These are phyloP conservation scores for Dromaius novaehollandiae DNA, from an alignment of 2,113 vertebrate species.

Conservation along the genomic window DNA sequence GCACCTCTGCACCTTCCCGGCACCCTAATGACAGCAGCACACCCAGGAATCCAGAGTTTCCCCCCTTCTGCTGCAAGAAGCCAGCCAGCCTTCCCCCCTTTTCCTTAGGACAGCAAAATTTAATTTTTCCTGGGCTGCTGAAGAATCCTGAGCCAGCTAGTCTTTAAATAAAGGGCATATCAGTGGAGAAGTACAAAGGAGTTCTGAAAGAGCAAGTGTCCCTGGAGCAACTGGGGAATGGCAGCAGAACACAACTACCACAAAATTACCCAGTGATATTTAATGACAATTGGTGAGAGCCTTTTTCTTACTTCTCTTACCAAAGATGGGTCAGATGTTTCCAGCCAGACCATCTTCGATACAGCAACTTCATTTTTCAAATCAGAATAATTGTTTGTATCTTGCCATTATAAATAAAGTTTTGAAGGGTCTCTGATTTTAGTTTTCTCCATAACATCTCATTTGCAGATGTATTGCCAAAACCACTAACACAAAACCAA, in stretches of 20 bases:
- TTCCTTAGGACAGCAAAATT: not conserved
- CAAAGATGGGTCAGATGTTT: not conserved
- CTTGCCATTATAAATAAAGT: not conserved
- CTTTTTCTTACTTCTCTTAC: not conserved
- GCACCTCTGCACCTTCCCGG: rapidly evolving
- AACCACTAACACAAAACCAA: slow-evolving; percentile 6
- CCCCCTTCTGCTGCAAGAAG: rapidly evolving
- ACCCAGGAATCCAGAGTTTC: not conserved
- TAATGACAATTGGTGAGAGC: not conserved
- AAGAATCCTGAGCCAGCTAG: not conserved
- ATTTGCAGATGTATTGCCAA: slow-evolving; percentile 52
- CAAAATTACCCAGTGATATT: not conserved
- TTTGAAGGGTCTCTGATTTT: slow-evolving; percentile 1
- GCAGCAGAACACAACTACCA: not conserved
- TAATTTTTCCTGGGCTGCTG: not conserved
- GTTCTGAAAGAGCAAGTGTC: not conserved
- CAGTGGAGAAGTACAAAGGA: not conserved
- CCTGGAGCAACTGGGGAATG: not conserved
- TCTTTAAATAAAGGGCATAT: not conserved
- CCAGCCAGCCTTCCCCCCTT: rapidly evolving
- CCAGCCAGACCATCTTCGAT: not conserved
- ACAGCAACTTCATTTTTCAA: not conserved
- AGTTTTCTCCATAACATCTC: slow-evolving; percentile 5
- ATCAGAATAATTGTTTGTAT: not conserved
- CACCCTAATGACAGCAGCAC: rapidly evolving